phyloP scores from a whole-genome alignment of 2,888 invertebrate genomes.

The Griposia aprilina region DNA sequence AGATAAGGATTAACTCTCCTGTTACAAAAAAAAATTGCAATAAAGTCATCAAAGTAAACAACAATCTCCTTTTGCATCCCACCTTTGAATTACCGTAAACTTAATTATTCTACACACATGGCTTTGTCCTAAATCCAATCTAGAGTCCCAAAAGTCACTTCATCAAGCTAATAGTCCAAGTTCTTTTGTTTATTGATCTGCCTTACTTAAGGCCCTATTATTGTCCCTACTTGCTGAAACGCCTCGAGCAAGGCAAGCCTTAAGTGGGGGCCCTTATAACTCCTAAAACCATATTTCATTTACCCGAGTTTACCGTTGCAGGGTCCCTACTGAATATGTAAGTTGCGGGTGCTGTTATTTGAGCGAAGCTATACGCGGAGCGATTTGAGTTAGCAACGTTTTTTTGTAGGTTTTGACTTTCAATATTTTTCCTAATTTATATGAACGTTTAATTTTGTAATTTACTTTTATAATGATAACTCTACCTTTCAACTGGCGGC shows the following conservation, averaged over 20 bases:
- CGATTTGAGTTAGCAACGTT: constrained; percentile 27
- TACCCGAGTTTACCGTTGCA: constrained; percentile 58
- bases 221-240: constrained; percentile 50
- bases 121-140: constrained; percentile 30
- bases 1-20: background rate
- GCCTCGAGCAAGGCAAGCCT: constrained; percentile 46
- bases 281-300: constrained; percentile 74
- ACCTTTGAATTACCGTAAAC: background rate
- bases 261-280: constrained; percentile 65
- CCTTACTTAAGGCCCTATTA: constrained; percentile 58
- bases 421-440: background rate
- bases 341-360: constrained; percentile 33
- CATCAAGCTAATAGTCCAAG: constrained; percentile 52
- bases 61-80: background rate
- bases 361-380: constrained; percentile 7
- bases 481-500: too few species aligned
- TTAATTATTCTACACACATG: constrained; percentile 34
- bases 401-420: background rate
- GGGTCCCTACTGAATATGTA: constrained; percentile 66
- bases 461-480: background rate
- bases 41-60: constrained; percentile 3
- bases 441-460: background rate
- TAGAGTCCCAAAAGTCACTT: constrained; percentile 37
- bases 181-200: constrained; percentile 66
- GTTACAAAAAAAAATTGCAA: background rate